Evolutionary conservation across 2,888 invertebrate species (phyloP).

Genomic region (Calephelis perditalis): DNA sequence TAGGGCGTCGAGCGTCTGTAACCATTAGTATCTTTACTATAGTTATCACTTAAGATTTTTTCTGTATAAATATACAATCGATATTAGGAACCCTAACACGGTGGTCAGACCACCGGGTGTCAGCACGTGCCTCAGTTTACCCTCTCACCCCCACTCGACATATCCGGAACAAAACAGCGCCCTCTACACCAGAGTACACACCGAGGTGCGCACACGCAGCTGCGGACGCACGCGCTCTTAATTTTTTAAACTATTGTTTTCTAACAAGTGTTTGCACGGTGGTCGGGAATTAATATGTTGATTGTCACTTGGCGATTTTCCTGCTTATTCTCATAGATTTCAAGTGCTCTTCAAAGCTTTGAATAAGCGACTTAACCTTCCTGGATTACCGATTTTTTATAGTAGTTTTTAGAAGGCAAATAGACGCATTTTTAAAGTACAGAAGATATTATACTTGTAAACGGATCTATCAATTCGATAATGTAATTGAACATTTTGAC

Average conservation of each 20-base stretch:
- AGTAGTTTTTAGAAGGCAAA: too few species aligned
- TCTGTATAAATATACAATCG: not conserved
- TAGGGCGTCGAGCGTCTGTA: too few species aligned
- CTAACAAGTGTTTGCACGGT: constrained; percentile 14
- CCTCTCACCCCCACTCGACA: constrained; percentile 44
- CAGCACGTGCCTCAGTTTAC: constrained; percentile 58
- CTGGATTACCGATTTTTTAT: too few species aligned
- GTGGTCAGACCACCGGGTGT: constrained; percentile 45
- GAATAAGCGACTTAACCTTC: constrained; percentile 12
- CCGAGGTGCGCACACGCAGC: constrained; percentile 48
- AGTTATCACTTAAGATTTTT: too few species aligned
- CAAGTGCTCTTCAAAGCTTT: constrained; percentile 1
- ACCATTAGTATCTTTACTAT: too few species aligned
- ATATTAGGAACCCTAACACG: constrained; percentile 23
- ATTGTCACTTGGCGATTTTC: constrained; percentile 55
- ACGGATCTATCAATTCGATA: too few species aligned
- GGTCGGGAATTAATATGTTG: constrained; percentile 16
- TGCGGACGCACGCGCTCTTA: constrained; percentile 65
- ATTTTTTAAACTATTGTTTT: constrained; percentile 31
- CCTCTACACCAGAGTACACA: constrained; percentile 11
- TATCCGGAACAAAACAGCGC: constrained; percentile 14
- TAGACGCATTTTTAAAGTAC: too few species aligned
- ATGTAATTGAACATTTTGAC: too few species aligned
- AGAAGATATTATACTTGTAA: too few species aligned
- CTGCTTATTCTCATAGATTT: constrained; percentile 34